phyloP scores from a whole-genome alignment of 2,888 invertebrate genomes.

The Oasisia sp. region DNA sequence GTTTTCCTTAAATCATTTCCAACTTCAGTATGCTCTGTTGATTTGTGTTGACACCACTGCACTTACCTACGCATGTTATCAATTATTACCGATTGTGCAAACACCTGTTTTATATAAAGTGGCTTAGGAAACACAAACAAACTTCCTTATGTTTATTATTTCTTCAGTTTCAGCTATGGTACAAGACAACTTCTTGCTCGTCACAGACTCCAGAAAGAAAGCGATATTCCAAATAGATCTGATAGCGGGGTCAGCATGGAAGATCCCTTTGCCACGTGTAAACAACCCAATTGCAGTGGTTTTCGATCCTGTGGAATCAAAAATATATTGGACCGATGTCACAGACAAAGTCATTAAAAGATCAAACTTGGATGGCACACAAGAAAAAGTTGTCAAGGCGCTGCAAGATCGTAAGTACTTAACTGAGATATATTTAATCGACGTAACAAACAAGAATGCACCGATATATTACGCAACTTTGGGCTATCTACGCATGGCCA shows the following conservation, averaged over 20 bases:
- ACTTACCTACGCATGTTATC: too few relatives aligned
- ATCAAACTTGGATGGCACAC: not conserved
- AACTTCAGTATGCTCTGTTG: too few relatives aligned
- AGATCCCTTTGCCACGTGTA: not conserved
- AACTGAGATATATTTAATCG: not conserved
- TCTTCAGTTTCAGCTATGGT: not conserved
- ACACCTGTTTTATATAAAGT: not conserved
- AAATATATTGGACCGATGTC: slow-evolving; percentile 1
- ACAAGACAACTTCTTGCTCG: slow-evolving; percentile 7
- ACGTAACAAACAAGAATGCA: not conserved
- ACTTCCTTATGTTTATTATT: not conserved
- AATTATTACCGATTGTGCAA: too few relatives aligned
- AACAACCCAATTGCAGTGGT: not conserved
- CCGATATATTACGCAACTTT: not conserved
- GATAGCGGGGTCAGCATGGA: not conserved
- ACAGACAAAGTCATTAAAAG: not conserved
- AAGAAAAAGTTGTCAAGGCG: not conserved
- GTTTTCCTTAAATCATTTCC: too few relatives aligned
- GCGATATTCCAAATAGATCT: not conserved
- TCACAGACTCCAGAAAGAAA: not conserved
- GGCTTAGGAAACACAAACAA: not conserved
- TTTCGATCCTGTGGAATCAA: not conserved
- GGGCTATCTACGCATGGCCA: not conserved
- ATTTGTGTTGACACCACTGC: too few relatives aligned
- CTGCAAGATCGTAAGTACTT: not conserved